These are phyloP conservation scores for Globicephala melas DNA, from an alignment of 2,113 vertebrate species.

Conservation along the genomic window DNA sequence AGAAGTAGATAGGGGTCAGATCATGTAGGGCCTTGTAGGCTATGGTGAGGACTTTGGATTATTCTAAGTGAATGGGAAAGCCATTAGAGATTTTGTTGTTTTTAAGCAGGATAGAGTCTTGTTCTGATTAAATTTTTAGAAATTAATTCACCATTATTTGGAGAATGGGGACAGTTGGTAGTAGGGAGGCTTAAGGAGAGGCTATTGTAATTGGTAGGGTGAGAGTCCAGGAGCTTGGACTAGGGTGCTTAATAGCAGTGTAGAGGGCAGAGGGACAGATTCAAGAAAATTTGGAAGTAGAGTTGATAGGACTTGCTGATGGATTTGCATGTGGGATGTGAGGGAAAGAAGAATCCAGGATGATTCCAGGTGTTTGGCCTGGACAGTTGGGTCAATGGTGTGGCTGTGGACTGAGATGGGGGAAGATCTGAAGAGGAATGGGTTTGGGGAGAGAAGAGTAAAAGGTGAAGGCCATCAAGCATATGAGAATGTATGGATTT, in stretches of 20 bases:
- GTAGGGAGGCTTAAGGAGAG: not conserved
- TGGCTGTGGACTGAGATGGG: not conserved
- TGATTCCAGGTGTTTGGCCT: not conserved
- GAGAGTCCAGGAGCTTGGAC: not conserved
- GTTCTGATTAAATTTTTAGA: conserved; percentile 11
- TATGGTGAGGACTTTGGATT: not conserved
- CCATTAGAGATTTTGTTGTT: not conserved
- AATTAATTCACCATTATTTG: not conserved
- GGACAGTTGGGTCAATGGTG: not conserved
- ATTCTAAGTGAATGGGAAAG: conserved; percentile 13
- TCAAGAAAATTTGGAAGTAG: not conserved
- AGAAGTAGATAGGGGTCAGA: not conserved
- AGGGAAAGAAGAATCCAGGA: not conserved
- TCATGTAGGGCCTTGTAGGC: not conserved
- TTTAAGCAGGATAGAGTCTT: not conserved
- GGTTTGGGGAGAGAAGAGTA: not conserved
- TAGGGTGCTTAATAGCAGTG: not conserved
- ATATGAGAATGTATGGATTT: not conserved
- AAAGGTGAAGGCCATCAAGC: not conserved
- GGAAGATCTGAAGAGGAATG: not conserved
- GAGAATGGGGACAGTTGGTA: not conserved
- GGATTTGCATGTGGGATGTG: not conserved
- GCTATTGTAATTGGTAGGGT: not conserved
- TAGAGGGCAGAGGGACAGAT: not conserved
- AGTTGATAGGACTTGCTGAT: not conserved